Evolutionary conservation across 2,888 invertebrate species (phyloP).

Genomic region (Dryococelus australis): DNA sequence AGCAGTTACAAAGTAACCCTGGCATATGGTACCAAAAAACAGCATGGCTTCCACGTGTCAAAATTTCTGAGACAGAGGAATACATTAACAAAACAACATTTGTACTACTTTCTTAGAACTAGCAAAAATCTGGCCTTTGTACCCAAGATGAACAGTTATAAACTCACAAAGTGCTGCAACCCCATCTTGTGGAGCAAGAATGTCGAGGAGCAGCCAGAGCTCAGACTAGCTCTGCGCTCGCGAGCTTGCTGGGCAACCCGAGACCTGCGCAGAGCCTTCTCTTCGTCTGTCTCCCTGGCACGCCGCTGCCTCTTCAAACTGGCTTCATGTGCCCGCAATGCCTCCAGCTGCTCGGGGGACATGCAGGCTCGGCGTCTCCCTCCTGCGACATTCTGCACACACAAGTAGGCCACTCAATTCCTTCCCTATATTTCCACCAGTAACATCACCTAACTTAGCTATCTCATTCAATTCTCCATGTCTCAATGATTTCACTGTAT

Average conservation of each 20-base stretch:
- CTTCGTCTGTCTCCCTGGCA: constrained; percentile 26
- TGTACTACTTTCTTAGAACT: too few relatives aligned
- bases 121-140: too few relatives aligned
- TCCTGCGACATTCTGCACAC: neutral
- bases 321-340: constrained; percentile 24
- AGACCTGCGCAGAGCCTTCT: constrained; percentile 24
- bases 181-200: neutral
- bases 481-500: too few relatives aligned
- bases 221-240: constrained; percentile 26
- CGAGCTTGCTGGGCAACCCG: constrained; percentile 12
- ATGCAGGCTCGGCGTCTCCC: constrained; percentile 26
- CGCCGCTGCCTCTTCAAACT: constrained; percentile 25
- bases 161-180: constrained; percentile 28
- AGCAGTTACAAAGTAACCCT: too few relatives aligned
- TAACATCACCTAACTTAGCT: too few relatives aligned
- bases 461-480: too few relatives aligned
- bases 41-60: too few relatives aligned
- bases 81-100: too few relatives aligned
- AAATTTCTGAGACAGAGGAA: too few relatives aligned
- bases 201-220: neutral
- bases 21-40: too few relatives aligned
- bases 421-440: too few relatives aligned
- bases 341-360: constrained; percentile 20
- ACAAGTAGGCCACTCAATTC: neutral
- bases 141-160: too few relatives aligned